Base-by-base conservation (phyloP, 1,140 invertebrate genomes). In the Holcopasites calliopsidis region DNA sequence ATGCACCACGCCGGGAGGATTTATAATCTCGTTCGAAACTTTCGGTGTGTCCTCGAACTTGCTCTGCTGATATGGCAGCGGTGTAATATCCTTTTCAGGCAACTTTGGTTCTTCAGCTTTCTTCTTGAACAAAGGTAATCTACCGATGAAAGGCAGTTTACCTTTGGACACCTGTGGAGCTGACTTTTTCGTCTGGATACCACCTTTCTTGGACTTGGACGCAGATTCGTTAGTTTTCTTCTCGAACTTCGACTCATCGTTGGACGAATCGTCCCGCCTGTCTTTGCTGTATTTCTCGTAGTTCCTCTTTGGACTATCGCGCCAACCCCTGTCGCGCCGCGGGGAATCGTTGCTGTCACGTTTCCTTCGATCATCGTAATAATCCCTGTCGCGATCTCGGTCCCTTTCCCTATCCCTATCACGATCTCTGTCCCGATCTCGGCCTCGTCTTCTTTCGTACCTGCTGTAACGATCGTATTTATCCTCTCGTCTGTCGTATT, bases 111-210 rank as follows among this genome's bases (percentile, higher is more conserved):
- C 92, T 47, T 93, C 92, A 0, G 83, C 80, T 71, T 93, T 93
- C 61, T 95, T 95, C 77, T 95, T 95, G 60, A 95, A 94, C 44
- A 95, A 85, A 2, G 94, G 95, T 90, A 95, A 93, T 80, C 94
- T 90, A 1, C 94, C 95, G 58, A 95, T 95, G 71, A 95, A 95
- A 0, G 94, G 94, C 40, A 95, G 80, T 80, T 95, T 95, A n/a
- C 94, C 90, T 50, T 91, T 92, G 2, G 69, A 61, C 0, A 86
- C 71, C 3, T 81, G 76, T 7, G 81, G 77, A 2, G 83, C 33
- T 1, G 83, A 71, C 57, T 91, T 91, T 31, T 91, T 91, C 1
- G 44, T 54, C 21, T 26, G 50, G 16, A 70, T 47, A 2, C 47
- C 69, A 6, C 83, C 65, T 65, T 88, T 90, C 62, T 92, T 92